Evolutionary conservation across 92 coral and sea anemone species (phyloP), one percentile per base, ranked within the genome.

Genomic region (Phymanthus crucifer): DNA sequence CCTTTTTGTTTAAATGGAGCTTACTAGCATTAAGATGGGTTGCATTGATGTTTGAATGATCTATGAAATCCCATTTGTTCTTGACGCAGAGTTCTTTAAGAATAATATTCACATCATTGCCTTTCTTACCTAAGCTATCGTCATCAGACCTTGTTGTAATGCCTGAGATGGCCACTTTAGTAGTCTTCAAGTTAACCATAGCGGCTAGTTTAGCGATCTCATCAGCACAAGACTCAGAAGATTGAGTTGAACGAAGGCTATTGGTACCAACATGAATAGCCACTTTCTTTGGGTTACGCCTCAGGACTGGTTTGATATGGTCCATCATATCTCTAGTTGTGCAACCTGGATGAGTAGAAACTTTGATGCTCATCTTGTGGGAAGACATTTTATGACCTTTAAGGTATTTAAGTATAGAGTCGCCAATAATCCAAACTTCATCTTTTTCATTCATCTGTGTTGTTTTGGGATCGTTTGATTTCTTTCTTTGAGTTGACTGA

Each of bases 311-410:
- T 72, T 36, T 6, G 18, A 72, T 72, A 48, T 72, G 76, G 57
- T 72, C 54, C 27, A 21, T 24, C 76, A 72, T 72, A 18, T 72
- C 76, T 14, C 47, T 6, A 6, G 52, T 14, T 17, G 52, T 72
- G 32, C 76, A 72, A 8, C 76, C 76, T 17, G 76, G 76, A 21
- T 36, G 26, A 6, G 76, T 36, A 45, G 54, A 72, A 3, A 72
- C 57, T 29, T 72, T 72, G 3, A 72, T 48, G n/a, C 26, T 21
- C 19, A 50, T 43, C 18, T 31, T 3, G 5, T 34, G 18, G 13
- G 31, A 36, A 3, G 54, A 38, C 76, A 72, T 72, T 43, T 72
- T 72, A 24, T 43, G 76, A 1, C 76, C 76, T 33, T 71, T 13
- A 18, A 71, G 75, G 37, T 71, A 3, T 71, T 71, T 72, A 31